phyloP scores from a whole-genome alignment of 2,888 invertebrate species.

The Labia minor region DNA sequence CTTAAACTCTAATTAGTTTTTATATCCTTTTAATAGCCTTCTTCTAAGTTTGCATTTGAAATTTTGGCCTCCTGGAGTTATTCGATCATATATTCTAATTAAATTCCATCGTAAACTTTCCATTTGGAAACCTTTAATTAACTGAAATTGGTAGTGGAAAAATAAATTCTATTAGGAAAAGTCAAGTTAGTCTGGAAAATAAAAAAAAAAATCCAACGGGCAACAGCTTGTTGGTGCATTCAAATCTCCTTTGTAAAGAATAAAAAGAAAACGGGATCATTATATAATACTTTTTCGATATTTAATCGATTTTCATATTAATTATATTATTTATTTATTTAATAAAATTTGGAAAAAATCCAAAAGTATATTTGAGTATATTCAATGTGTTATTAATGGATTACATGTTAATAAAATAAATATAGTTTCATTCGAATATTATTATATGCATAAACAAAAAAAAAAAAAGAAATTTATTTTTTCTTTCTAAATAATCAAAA shows the following conservation, averaged over 20 bases:
- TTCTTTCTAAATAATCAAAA: no score
- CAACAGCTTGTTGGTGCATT: background rate
- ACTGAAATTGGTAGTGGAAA: background rate
- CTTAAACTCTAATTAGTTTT: background rate
- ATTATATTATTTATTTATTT: no score
- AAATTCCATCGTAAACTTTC: background rate
- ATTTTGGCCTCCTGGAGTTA: background rate
- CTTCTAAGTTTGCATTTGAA: background rate
- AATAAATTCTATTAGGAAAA: no score
- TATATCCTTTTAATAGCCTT: background rate
- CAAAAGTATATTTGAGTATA: no score
- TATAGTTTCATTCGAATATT: no score
- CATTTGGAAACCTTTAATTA: background rate
- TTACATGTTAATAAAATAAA: no score
- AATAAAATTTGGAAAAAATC: no score
- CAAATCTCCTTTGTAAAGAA: conserved; percentile 16
- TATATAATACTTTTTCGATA: no score
- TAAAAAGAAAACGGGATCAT: conserved; percentile 14
- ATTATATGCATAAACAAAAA: no score
- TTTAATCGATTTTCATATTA: no score
- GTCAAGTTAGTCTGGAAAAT: background rate
- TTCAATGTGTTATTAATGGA: no score
- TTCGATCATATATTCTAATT: background rate
- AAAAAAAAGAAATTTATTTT: no score
- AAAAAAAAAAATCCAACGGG: background rate